These are phyloP conservation scores for Thamnaconus septentrionalis DNA, from an alignment of 2,113 vertebrate species.

Conservation along the genomic window DNA sequence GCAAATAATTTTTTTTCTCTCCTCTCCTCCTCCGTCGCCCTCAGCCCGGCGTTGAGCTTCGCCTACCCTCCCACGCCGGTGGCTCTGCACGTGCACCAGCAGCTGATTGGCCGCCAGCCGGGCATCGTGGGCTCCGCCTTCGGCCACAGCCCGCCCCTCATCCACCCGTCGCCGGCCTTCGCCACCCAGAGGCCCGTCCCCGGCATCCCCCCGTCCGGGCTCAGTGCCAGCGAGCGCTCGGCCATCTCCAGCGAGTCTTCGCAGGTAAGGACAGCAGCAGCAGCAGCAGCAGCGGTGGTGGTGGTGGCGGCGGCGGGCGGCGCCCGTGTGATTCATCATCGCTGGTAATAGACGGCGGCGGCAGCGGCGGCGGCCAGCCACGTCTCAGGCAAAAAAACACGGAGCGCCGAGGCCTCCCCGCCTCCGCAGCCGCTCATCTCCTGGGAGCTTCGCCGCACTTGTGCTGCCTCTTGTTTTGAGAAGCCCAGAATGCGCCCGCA, in stretches of 20 bases:
- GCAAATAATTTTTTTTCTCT: constrained; percentile 20
- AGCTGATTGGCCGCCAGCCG: constrained; percentile 92
- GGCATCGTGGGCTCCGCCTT: constrained; percentile 92
- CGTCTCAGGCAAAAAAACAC: constrained; percentile 10
- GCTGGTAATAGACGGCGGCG: constrained; percentile 59
- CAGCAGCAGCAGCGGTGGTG: constrained; percentile 39
- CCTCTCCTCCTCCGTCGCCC: not conserved
- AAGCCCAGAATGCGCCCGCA: constrained; percentile 51
- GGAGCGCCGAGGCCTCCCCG: constrained; percentile 58
- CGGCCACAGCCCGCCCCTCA: constrained; percentile 95
- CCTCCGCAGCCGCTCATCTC: constrained; percentile 46
- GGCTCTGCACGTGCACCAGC: constrained; percentile 94
- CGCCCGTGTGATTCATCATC: constrained; percentile 64
- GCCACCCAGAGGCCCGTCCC: constrained; percentile 91
- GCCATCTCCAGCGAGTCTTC: constrained; percentile 85
- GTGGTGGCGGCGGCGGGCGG: constrained; percentile 7
- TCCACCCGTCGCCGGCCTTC: constrained; percentile 94
- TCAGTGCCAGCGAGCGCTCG: constrained; percentile 87
- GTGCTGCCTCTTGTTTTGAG: constrained; percentile 67
- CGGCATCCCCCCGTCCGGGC: constrained; percentile 84
- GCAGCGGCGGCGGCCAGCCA: constrained; percentile 10
- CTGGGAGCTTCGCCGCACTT: constrained; percentile 61
- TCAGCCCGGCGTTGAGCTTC: constrained; percentile 93
- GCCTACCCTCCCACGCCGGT: constrained; percentile 94
- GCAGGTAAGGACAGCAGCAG: constrained; percentile 83